Conservation (phyloP, 1,140 invertebrate species). For the Lamellibrachia luymesi region DNA sequence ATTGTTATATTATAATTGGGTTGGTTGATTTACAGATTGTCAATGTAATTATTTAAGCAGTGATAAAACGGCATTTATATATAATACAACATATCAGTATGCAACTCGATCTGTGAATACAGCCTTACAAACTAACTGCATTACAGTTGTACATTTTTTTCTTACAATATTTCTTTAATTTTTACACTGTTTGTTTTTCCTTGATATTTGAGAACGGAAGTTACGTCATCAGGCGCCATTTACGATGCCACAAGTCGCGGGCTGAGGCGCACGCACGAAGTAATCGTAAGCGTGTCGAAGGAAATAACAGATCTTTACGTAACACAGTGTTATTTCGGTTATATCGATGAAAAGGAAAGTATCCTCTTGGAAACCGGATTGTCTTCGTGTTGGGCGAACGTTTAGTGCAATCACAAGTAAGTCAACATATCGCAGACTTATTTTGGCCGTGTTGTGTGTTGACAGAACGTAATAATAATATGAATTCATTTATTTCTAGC, state of each 20-base stretch:
- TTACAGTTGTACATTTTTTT: no score
- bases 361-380: not conserved
- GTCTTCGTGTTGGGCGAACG: not conserved
- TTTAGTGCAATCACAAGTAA: not conserved
- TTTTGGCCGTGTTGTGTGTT: not conserved
- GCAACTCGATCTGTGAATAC: no score
- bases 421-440: not conserved
- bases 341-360: not conserved
- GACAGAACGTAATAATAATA: no score
- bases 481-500: no score
- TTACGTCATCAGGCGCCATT: conserved; percentile 3
- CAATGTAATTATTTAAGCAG: no score
- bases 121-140: no score
- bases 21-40: no score
- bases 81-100: no score
- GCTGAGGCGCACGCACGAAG: not conserved
- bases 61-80: no score
- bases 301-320: not conserved
- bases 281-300: not conserved
- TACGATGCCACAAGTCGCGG: not conserved
- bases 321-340: not conserved
- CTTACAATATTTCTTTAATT: not conserved
- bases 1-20: no score
- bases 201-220: not conserved
- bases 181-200: not conserved